Evolutionary conservation across 2,797 vertebrate genomes (phyloP).

Genomic region (Micrastur ruficollis): DNA sequence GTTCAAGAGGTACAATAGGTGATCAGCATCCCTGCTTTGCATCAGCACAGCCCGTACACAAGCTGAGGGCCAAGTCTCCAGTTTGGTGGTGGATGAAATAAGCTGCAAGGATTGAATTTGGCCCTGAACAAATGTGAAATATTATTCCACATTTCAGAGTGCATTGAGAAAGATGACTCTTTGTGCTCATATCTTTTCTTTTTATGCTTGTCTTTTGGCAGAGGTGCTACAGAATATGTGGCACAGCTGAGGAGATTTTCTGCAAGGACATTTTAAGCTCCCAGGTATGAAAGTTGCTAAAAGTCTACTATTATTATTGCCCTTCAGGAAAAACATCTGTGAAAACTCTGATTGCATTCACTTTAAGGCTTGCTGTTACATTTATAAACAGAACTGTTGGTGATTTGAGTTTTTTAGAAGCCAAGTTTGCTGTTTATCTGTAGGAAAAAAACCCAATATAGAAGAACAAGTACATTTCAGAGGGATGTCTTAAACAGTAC

Average conservation of each 20-base stretch:
- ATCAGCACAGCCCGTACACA: not conserved
- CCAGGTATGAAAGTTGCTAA: slow-evolving; percentile 49
- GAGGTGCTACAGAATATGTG: not conserved
- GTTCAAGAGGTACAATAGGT: not conserved
- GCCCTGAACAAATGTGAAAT: not conserved
- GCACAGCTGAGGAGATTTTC: slow-evolving; percentile 33
- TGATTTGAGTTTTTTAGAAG: slow-evolving; percentile 34
- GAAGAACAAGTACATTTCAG: slow-evolving; percentile 25
- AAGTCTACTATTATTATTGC: slow-evolving; percentile 20
- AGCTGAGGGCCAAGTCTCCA: not conserved
- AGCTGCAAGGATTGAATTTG: not conserved
- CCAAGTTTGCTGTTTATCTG: slow-evolving; percentile 49
- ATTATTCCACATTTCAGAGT: not conserved
- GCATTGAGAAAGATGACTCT: not conserved
- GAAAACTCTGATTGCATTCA: not conserved
- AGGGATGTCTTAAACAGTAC: not conserved
- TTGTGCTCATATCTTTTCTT: not conserved
- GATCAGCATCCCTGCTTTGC: not conserved
- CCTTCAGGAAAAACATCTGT: slow-evolving; percentile 64
- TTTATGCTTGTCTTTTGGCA: slow-evolving; percentile 24
- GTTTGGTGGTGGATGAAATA: not conserved
- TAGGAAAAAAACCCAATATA: not conserved
- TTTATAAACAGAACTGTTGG: slow-evolving; percentile 29
- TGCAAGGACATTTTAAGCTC: slow-evolving; percentile 41
- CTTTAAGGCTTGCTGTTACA: not conserved